Evolutionary conservation across 2,888 invertebrate genomes (phyloP).

Genomic region (Philhelius pedissequus): DNA sequence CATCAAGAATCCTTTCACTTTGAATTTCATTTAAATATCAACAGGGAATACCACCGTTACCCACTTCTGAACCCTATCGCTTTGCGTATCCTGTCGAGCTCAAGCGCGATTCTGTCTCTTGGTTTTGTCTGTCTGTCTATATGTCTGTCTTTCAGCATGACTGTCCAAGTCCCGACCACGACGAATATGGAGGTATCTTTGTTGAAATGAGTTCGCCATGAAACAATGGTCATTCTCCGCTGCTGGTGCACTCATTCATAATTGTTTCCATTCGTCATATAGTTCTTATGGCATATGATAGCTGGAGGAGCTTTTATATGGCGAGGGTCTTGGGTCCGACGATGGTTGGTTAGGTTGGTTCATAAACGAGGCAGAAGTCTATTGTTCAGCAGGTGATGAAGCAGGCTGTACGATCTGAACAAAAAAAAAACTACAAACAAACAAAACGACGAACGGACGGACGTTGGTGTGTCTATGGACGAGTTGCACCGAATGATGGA

Average conservation of each 20-base stretch:
- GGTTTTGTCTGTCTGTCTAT: conserved; percentile 15
- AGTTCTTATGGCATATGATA: conserved; percentile 33
- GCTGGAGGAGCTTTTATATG: conserved; percentile 18
- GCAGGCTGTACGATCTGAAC: background rate
- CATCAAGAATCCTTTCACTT: conserved; percentile 63
- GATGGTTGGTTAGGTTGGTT: background rate
- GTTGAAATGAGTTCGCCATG: conserved; percentile 58
- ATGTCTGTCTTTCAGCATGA: background rate
- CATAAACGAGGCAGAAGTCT: background rate
- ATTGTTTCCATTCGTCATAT: conserved; percentile 65
- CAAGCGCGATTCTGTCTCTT: background rate
- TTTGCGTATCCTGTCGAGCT: conserved; percentile 4
- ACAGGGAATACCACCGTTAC: conserved; percentile 39
- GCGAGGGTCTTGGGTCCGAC: background rate
- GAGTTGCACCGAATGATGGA: background rate
- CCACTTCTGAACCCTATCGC: conserved; percentile 43
- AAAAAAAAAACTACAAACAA: background rate
- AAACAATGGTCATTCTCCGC: conserved; percentile 59
- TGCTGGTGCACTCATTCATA: conserved; percentile 38
- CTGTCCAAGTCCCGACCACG: conserved; percentile 8
- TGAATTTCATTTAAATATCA: conserved; percentile 64
- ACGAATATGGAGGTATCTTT: conserved; percentile 30
- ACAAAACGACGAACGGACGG: background rate
- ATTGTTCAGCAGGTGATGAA: conserved; percentile 57
- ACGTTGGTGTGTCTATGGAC: background rate